Conservation (phyloP, 1,140 invertebrate genomes). For the Yoshiicerus persimilis region DNA sequence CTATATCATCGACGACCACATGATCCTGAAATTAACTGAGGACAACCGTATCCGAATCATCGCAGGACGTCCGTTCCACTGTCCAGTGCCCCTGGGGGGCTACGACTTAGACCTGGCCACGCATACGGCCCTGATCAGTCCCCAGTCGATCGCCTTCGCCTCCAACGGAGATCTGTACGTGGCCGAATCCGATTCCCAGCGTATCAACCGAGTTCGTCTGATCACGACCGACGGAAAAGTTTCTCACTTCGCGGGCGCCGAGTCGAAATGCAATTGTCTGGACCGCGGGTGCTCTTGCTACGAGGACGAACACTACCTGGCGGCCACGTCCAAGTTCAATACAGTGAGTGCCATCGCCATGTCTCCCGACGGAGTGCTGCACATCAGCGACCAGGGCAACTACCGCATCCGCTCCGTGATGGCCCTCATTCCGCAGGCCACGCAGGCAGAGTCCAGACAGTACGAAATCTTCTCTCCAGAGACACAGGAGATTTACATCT, state of each 20-base stretch:
- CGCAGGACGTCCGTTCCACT: slow-evolving; percentile 87
- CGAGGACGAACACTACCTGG: slow-evolving; percentile 86
- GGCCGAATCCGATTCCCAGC: slow-evolving; percentile 91
- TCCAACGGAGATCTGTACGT: slow-evolving; percentile 91
- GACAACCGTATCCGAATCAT: slow-evolving; percentile 88
- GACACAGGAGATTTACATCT: slow-evolving; percentile 92
- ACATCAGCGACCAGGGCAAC: slow-evolving; percentile 81
- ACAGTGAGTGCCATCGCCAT: slow-evolving; percentile 90
- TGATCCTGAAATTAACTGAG: slow-evolving; percentile 86
- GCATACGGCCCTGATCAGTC: slow-evolving; percentile 85
- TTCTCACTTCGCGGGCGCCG: slow-evolving; percentile 85
- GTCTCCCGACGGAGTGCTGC: slow-evolving; percentile 89
- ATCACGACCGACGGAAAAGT: slow-evolving; percentile 92
- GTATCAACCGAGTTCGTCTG: slow-evolving; percentile 85
- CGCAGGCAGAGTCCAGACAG: slow-evolving; percentile 64
- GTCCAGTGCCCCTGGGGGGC: slow-evolving; percentile 71
- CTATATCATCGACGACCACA: slow-evolving; percentile 94
- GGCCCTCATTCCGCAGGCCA: slow-evolving; percentile 83
- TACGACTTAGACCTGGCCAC: slow-evolving; percentile 80
- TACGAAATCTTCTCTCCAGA: slow-evolving; percentile 95
- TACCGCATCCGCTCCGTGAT: slow-evolving; percentile 80
- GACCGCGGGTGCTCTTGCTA: slow-evolving; percentile 87
- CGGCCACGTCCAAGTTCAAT: slow-evolving; percentile 89
- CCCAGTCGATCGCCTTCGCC: slow-evolving; percentile 91
- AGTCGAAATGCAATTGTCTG: slow-evolving; percentile 92